phyloP scores from a whole-genome alignment of 2,888 invertebrate genomes.

The Hemicrepidius hirtus region DNA sequence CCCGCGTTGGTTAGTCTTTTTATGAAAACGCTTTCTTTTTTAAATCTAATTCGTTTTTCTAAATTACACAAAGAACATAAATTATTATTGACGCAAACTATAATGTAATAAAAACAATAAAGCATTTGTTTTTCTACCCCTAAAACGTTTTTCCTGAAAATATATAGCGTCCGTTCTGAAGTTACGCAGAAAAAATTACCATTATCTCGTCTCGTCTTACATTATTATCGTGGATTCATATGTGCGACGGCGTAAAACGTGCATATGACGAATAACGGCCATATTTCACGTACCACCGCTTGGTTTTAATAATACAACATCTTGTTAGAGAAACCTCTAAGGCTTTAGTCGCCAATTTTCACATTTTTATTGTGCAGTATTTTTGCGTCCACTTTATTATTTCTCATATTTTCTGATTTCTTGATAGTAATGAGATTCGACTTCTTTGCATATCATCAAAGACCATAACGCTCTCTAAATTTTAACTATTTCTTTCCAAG shows the following conservation, averaged over 20 bases:
- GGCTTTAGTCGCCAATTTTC: conserved; percentile 47
- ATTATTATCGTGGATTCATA: conserved; percentile 43
- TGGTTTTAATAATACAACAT: conserved; percentile 50
- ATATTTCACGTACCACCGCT: conserved; percentile 52
- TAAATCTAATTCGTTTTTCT: no score
- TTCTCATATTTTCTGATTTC: conserved; percentile 25
- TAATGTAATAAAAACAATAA: neutral
- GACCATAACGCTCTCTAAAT: neutral
- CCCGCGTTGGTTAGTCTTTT: no score
- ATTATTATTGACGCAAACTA: no score
- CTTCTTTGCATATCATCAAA: conserved; percentile 13
- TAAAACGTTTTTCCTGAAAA: neutral
- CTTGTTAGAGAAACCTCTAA: conserved; percentile 50
- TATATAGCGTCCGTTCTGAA: neutral
- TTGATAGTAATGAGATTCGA: conserved; percentile 11
- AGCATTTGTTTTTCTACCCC: neutral
- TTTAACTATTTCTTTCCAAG: neutral
- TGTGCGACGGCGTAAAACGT: conserved; percentile 36
- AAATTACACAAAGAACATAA: no score
- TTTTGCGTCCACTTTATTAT: conserved; percentile 38
- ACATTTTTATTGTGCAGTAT: conserved; percentile 44
- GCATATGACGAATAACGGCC: conserved; percentile 49
- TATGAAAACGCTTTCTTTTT: no score
- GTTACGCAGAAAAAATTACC: conserved; percentile 26
- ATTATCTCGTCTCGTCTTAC: conserved; percentile 20